These are phyloP conservation scores for Nomada lathburiana DNA, from an alignment of 2,888 invertebrate genomes.

Conservation along the genomic window DNA sequence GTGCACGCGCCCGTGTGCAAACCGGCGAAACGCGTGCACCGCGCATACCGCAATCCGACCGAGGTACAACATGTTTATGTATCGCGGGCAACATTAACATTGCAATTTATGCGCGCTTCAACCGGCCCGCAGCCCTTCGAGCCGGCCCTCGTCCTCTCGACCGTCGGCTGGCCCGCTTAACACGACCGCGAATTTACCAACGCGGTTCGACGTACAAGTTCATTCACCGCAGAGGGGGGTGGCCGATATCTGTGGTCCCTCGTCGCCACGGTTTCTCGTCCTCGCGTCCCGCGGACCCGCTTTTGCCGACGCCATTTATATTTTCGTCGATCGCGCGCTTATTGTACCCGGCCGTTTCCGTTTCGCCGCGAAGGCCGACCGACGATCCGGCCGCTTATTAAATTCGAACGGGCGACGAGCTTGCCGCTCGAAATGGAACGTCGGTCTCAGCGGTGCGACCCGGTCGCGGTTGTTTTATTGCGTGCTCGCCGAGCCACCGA, in stretches of 20 bases:
- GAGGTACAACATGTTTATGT: conserved; percentile 83
- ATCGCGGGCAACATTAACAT: conserved; percentile 82
- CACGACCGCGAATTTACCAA: conserved; percentile 80
- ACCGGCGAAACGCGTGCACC: conserved; percentile 53
- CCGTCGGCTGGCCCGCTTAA: conserved; percentile 69
- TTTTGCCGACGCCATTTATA: conserved; percentile 72
- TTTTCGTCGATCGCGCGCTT: conserved; percentile 46
- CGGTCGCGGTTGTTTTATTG: background rate
- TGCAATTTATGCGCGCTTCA: conserved; percentile 82
- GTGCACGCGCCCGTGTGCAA: conserved; percentile 41
- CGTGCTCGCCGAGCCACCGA: background rate
- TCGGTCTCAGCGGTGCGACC: background rate
- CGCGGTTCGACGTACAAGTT: conserved; percentile 77
- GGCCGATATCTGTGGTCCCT: conserved; percentile 43
- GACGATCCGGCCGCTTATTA: conserved; percentile 7
- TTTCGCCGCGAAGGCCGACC: background rate
- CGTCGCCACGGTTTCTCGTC: conserved; percentile 31
- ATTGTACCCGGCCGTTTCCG: conserved; percentile 26
- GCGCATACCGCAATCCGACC: conserved; percentile 79
- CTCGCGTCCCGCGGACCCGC: conserved; percentile 31
- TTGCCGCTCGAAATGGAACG: background rate
- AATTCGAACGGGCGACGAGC: background rate
- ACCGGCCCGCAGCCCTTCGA: conserved; percentile 68
- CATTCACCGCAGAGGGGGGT: conserved; percentile 73
- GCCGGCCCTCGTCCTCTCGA: conserved; percentile 44